Conservation (phyloP, 2,888 invertebrate genomes). For the Cordilura impudica region DNA sequence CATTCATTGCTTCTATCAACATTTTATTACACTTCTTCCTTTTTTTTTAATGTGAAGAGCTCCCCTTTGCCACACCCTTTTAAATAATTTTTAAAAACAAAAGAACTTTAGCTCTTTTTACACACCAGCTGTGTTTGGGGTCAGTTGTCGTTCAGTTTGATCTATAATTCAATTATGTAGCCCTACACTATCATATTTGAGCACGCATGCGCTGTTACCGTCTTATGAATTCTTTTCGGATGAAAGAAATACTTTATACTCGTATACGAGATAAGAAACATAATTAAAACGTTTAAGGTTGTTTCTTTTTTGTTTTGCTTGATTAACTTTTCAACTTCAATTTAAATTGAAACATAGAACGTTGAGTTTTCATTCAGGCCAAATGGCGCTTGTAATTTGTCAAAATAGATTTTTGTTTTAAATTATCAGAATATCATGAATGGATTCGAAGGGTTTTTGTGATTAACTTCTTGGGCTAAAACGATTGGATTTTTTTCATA, state of each 20-base stretch:
- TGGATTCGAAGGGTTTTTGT: too few species aligned
- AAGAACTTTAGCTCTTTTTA: background rate
- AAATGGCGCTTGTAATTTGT: slow-evolving; percentile 50
- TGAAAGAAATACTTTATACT: background rate
- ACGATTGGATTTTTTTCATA: too few species aligned
- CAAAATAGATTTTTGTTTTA: too few species aligned
- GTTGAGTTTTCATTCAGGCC: background rate
- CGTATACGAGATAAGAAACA: slow-evolving; percentile 6
- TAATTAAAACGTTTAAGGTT: slow-evolving; percentile 47
- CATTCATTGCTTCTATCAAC: background rate
- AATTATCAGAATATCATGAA: too few species aligned
- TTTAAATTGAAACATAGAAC: slow-evolving; percentile 20
- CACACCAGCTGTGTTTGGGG: slow-evolving; percentile 42
- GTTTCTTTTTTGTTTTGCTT: slow-evolving; percentile 41
- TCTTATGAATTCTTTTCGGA: background rate
- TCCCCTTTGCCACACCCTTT: slow-evolving; percentile 7
- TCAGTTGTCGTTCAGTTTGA: slow-evolving; percentile 29
- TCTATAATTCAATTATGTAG: slow-evolving; percentile 46
- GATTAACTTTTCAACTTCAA: slow-evolving; percentile 45
- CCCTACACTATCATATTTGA: slow-evolving; percentile 21
- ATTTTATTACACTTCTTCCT: background rate
- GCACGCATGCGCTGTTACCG: slow-evolving; percentile 29
- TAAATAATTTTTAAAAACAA: background rate
- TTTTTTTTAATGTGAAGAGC: background rate
- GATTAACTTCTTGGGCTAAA: too few species aligned